phyloP scores from a whole-genome alignment of 2,797 vertebrate genomes.

The Zenarchopterus dispar region DNA sequence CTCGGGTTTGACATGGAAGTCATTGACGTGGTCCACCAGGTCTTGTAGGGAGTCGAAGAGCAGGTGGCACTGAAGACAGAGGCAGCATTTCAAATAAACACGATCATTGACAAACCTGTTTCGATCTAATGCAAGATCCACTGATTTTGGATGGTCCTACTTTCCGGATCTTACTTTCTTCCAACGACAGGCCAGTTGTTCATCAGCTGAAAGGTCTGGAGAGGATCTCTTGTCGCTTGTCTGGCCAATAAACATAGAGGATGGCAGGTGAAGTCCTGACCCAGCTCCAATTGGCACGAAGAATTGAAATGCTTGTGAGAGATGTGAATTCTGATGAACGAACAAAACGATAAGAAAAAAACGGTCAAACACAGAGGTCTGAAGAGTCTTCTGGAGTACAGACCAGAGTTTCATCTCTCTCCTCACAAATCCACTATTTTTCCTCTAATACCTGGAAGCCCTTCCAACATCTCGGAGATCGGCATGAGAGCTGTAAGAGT shows the following conservation, averaged over 20 bases:
- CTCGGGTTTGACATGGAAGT: conserved; percentile 96
- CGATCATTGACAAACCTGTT: not conserved
- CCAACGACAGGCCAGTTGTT: conserved; percentile 94
- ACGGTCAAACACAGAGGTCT: not conserved
- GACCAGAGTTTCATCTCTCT: too few relatives aligned
- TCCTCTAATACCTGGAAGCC: conserved; percentile 37
- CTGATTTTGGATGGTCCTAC: not conserved
- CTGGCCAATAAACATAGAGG: conserved; percentile 88
- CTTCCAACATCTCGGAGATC: conserved; percentile 54
- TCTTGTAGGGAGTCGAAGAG: conserved; percentile 96
- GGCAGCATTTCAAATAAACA: conserved; percentile 6
- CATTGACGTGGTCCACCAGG: conserved; percentile 96
- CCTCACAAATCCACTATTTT: not conserved
- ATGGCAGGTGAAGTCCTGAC: conserved; percentile 87
- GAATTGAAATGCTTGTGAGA: conserved; percentile 91
- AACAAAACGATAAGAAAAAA: not conserved
- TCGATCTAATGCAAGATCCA: not conserved
- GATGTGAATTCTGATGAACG: conserved; percentile 83
- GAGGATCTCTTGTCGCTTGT: conserved; percentile 89
- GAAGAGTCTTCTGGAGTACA: too few relatives aligned
- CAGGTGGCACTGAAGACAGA: conserved; percentile 89
- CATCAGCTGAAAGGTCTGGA: conserved; percentile 89
- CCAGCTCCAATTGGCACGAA: conserved; percentile 90
- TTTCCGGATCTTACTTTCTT: conserved; percentile 85
- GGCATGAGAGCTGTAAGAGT: conserved; percentile 45